These are phyloP conservation scores for Acleris sparsana DNA, from an alignment of 2,888 invertebrate genomes.

Conservation along the genomic window DNA sequence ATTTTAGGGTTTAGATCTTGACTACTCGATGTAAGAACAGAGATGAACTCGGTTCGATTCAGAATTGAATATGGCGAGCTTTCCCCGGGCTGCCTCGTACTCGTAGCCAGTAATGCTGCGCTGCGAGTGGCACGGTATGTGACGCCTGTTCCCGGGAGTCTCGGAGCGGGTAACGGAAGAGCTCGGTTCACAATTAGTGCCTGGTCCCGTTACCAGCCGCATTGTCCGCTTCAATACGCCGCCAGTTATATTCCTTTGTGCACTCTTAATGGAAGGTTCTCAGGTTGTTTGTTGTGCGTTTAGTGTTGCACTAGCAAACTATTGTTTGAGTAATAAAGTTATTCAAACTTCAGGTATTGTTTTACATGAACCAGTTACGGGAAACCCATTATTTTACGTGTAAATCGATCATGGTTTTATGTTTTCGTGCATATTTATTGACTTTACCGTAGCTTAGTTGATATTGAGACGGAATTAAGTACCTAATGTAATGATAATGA, in stretches of 20 bases:
- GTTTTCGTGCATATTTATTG: conserved; percentile 17
- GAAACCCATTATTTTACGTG: conserved; percentile 30
- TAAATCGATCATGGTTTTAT: conserved; percentile 27
- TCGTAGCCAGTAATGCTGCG: conserved; percentile 15
- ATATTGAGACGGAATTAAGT: conserved; percentile 18
- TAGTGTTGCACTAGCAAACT: conserved; percentile 53
- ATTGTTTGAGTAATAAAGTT: conserved; percentile 55
- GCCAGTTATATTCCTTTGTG: conserved; percentile 73
- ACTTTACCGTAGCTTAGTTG: conserved; percentile 5
- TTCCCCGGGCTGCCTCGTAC: background rate
- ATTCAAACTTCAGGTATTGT: conserved; percentile 37
- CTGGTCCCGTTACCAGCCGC: conserved; percentile 75
- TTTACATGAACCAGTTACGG: conserved; percentile 30
- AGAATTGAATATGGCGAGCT: conserved; percentile 27
- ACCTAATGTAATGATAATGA: conserved; percentile 13
- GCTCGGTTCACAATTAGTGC: conserved; percentile 75
- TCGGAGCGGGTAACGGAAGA: conserved; percentile 67
- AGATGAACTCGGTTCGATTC: background rate
- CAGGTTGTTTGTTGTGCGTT: conserved; percentile 66
- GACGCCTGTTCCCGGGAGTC: conserved; percentile 51
- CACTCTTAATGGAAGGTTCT: conserved; percentile 66
- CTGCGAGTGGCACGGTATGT: conserved; percentile 31
- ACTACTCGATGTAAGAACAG: background rate
- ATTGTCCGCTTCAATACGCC: conserved; percentile 74
- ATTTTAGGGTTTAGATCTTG: too few species aligned